Percentiles rank a stretch among this genome's conserved stretches.
phyloP scores from a whole-genome alignment of 2,113 vertebrate genomes.

The Cyprinodon variegatus region DNA sequence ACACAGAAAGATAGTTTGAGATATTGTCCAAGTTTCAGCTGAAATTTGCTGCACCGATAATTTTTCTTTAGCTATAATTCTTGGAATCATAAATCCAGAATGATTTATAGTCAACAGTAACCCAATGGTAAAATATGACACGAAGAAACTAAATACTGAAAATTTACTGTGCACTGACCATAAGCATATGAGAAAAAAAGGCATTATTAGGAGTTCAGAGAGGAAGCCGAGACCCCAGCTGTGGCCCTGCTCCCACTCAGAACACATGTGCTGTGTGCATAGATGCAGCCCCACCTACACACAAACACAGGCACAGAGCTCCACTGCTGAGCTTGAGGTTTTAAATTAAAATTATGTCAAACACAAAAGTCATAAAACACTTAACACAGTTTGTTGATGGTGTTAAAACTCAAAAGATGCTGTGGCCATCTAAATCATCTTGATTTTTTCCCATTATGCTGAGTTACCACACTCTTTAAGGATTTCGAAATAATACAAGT shows the following conservation, averaged over 20 bases:
- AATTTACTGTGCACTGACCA: not conserved
- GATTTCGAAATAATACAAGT: too few relatives aligned
- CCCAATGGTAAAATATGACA: not conserved
- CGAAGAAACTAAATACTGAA: not conserved
- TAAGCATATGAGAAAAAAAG: slow-evolving; percentile 21
- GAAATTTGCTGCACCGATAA: not conserved
- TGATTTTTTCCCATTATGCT: not conserved
- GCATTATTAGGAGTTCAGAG: slow-evolving; percentile 58
- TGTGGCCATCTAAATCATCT: not conserved
- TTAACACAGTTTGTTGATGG: not conserved
- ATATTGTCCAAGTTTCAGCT: not conserved
- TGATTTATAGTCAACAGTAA: not conserved
- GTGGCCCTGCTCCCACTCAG: slow-evolving; percentile 66
- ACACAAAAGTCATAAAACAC: not conserved
- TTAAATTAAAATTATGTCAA: slow-evolving; percentile 3
- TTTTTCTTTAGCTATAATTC: not conserved
- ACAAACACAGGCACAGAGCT: slow-evolving; percentile 18
- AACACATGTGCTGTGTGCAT: slow-evolving; percentile 54
- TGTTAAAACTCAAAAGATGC: not conserved
- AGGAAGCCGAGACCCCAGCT: slow-evolving; percentile 58
- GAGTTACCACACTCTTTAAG: not conserved
- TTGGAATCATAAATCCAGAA: too few relatives aligned
- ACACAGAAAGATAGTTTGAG: slow-evolving; percentile 3
- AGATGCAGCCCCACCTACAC: slow-evolving; percentile 62
- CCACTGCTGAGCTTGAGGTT: slow-evolving; percentile 6